Base-by-base conservation (phyloP, 1,140 invertebrate species). In the Lanistes nyassanus region DNA sequence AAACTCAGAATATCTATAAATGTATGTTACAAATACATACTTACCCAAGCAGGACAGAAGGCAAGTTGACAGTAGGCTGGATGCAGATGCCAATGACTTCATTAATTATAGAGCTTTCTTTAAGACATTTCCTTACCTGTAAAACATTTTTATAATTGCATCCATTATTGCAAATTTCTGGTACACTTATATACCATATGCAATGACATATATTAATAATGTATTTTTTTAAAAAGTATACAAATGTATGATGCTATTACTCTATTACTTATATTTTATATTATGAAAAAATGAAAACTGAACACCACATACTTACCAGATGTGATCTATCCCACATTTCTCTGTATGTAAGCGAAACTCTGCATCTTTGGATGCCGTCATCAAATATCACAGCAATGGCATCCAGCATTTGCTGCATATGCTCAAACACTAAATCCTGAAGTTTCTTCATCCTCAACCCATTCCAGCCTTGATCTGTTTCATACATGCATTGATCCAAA, bases 21-120 rank as follows among this genome's bases (percentile, higher is more conserved):
- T 11, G 37, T 21, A 62, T 60, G 26, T 34, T 7, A 51, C 29
- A 23, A 34, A 31, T 51, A 55, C 34, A 60, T 26, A 66, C 31
- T 75, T 79, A 82, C 81, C 81, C 79, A 36, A 80, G 39, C 36
- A 82, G 66, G n/a, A 79, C 67, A 36, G 77, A 72, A 29, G 81
- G 81, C n/a, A 81, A 64, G 13, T 72, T 64, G 19, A 78, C 19
- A 37, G 60, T 47, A 34, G 71, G 62, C 36, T 67, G 39, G 5
- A 78, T 39, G 64, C 76, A 78, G 2, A 82, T 62, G 39, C 68
- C 76, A 66, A 82, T 65, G 23, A 80, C 66, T 69, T 79, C 75
- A 37, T 58, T 56, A 39, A 74, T 47, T 11, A 51, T 69, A 9
- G 36, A 51, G 53, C 47, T 21, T 23, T 36, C 51, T 42, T 58